Base-by-base conservation (phyloP, 1,140 invertebrate genomes). In the Drosophila murphyi region DNA sequence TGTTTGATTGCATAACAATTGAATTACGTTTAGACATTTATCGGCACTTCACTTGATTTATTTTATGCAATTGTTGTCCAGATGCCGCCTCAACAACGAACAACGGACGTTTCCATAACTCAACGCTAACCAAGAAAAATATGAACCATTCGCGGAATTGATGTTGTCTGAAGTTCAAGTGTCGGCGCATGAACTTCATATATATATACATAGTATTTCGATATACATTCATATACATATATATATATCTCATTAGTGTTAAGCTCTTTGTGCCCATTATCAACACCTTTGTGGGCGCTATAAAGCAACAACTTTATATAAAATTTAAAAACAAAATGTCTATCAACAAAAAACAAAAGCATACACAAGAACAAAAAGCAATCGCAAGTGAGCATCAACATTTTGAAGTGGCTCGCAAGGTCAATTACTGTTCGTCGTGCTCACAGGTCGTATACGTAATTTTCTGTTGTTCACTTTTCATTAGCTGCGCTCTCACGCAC, bases 391-490 rank as follows among this genome's bases (percentile, higher is more conserved):
- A 65, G 39, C 62, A 51, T 51, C 35, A 35, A 48, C 61, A 67
- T 60, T 68, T 67, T 20, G 63, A 74, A 74, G 57, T 74, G 67
- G 12, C 29, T 39, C 31, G 72, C 76, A 78, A 78, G 76, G 76
- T 78, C 76, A 78, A 75, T 78, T 78, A 71, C 60, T 64, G 56
- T 48, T 39, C 64, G 39, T 47, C 37, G 32, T 60, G 68, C 73
- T 51, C 56, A 69, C 76, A 70, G 76, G 76, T 78, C 76, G 76
- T 6, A 78, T 78, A 75, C 76, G 72, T 71, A 78, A 78, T 78
- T 54, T 72, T 34, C n/a, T 67, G 47, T 55, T 60, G 45, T 60
- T 72, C 47, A 54, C 34, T 76, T 74, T 77, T 77, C 61, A 65
- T 72, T 76, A 64, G 68, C 72, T 43, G 10, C 37, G 35, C 35